Evolutionary conservation across 2,888 invertebrate species (phyloP).

Genomic region (Muscina levida): DNA sequence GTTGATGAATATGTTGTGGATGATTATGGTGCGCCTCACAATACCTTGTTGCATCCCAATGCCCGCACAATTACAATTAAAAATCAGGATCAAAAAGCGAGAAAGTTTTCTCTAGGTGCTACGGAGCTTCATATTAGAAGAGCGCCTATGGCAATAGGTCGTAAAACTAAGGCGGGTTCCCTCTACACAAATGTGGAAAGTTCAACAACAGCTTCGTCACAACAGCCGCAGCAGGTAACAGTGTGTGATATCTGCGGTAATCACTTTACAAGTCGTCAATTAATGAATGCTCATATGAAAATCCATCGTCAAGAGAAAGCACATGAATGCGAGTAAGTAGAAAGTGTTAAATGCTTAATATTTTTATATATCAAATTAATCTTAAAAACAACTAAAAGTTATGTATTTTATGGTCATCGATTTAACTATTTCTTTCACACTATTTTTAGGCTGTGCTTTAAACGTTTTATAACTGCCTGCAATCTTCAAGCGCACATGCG

Average conservation of each 20-base stretch:
- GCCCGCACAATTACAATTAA: background rate
- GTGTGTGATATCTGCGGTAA: conserved; percentile 70
- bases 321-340: conserved; percentile 68
- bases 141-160: background rate
- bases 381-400: too few species aligned
- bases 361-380: too few species aligned
- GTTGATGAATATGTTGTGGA: conserved; percentile 25
- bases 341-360: background rate
- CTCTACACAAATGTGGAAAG: background rate
- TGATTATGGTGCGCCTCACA: conserved; percentile 7
- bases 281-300: conserved; percentile 69
- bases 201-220: background rate
- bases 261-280: conserved; percentile 66
- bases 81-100: too few species aligned
- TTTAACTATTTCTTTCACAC: too few species aligned
- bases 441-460: conserved; percentile 70
- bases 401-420: too few species aligned
- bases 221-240: background rate
- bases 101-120: too few species aligned
- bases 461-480: conserved; percentile 72
- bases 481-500: conserved; percentile 75
- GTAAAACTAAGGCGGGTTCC: conserved; percentile 22
- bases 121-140: background rate
- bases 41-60: background rate
- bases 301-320: conserved; percentile 69